phyloP scores from a whole-genome alignment of 2,113 vertebrate species.

The Rhynchopsitta pachyrhyncha region DNA sequence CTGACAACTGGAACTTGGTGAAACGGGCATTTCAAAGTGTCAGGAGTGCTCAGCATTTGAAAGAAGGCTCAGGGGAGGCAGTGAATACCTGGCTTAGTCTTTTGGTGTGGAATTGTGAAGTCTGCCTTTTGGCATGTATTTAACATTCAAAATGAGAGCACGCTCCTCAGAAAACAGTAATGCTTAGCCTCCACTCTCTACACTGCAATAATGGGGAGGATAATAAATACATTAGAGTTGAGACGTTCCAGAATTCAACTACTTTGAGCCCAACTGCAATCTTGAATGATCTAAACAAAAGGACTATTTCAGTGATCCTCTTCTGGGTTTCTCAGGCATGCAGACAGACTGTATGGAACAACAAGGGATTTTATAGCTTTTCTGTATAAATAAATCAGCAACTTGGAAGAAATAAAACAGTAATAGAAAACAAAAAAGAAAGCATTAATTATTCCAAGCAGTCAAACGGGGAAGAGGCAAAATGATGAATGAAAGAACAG shows the following conservation, averaged over 20 bases:
- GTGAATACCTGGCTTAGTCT: neutral
- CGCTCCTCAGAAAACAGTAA: neutral
- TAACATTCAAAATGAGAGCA: neutral
- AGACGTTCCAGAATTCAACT: neutral
- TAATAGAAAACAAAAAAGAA: neutral
- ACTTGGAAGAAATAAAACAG: neutral
- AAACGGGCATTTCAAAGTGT: conserved; percentile 6
- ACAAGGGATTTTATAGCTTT: neutral
- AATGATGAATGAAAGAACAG: neutral
- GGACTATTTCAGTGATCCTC: neutral
- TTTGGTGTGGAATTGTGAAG: neutral
- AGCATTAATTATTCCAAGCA: neutral
- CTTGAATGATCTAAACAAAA: neutral
- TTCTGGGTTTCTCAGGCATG: neutral
- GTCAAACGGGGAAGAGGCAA: neutral
- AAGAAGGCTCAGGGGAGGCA: neutral
- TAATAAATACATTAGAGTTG: neutral
- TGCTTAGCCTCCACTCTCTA: neutral
- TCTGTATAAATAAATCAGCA: conserved; percentile 10
- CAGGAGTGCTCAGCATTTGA: neutral
- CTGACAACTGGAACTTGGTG: conserved; percentile 1
- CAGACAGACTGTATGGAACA: neutral
- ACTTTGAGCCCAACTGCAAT: neutral
- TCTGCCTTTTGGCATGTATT: neutral
- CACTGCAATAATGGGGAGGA: neutral